These are phyloP conservation scores for Dasypogon diadema DNA, from an alignment of 2,888 invertebrate species.

Conservation along the genomic window DNA sequence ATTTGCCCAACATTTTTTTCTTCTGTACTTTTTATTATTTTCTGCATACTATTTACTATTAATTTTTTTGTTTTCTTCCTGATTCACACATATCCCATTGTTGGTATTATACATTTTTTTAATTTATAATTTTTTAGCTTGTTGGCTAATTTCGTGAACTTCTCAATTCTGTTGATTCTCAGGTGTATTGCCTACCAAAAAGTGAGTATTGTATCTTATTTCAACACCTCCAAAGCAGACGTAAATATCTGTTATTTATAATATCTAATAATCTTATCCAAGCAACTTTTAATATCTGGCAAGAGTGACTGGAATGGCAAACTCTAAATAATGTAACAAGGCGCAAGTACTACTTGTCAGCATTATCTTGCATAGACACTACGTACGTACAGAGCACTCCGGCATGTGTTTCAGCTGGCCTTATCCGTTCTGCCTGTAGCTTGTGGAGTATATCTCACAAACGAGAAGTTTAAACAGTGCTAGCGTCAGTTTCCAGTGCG, in stretches of 20 bases:
- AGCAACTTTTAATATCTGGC: slow-evolving; percentile 8
- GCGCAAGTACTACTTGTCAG: slow-evolving; percentile 29
- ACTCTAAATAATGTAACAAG: slow-evolving; percentile 18
- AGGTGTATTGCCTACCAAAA: too few species aligned
- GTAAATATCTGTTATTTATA: too few species aligned
- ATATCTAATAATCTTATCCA: too few species aligned
- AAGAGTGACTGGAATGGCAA: slow-evolving; percentile 4
- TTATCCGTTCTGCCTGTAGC: slow-evolving; percentile 33
- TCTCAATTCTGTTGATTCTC: too few species aligned
- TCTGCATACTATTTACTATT: neutral
- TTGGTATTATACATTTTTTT: too few species aligned
- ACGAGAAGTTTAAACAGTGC: neutral
- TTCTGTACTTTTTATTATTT: neutral
- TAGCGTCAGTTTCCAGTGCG: slow-evolving; percentile 46
- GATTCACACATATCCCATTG: too few species aligned
- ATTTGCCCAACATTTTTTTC: too few species aligned
- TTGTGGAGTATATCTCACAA: neutral
- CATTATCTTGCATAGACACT: slow-evolving; percentile 23
- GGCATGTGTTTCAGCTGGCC: slow-evolving; percentile 6
- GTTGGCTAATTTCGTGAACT: too few species aligned
- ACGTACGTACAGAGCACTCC: slow-evolving; percentile 12
- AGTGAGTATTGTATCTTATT: too few species aligned
- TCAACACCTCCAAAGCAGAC: too few species aligned
- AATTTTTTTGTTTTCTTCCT: too few species aligned
- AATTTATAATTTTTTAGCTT: too few species aligned